These are phyloP conservation scores for Oscheius sp. DNA, from an alignment of 2,888 invertebrate species.

Conservation along the genomic window DNA sequence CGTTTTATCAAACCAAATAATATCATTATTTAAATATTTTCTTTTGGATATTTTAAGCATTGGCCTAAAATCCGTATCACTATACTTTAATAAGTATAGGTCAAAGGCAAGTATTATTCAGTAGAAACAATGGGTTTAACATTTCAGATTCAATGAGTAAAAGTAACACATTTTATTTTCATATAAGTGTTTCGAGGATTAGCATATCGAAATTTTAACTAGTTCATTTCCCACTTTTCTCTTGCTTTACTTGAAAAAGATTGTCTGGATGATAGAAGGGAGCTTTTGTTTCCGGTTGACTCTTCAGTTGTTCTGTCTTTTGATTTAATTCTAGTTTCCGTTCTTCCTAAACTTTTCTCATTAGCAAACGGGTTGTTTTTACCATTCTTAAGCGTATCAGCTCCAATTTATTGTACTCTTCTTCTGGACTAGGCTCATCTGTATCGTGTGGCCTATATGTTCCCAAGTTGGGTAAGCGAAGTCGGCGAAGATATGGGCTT, in stretches of 20 bases:
- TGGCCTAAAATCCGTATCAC: too few relatives aligned
- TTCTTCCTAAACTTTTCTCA: slow-evolving; percentile 5
- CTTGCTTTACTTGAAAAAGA: slow-evolving; percentile 4
- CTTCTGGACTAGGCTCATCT: slow-evolving; percentile 31
- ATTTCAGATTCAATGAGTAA: too few relatives aligned
- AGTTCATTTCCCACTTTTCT: too few relatives aligned
- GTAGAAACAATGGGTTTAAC: too few relatives aligned
- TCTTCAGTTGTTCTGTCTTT: not conserved
- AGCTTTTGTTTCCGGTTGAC: not conserved
- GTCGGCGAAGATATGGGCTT: slow-evolving; percentile 44
- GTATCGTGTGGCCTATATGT: slow-evolving; percentile 37
- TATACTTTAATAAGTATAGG: too few relatives aligned
- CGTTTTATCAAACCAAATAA: too few relatives aligned
- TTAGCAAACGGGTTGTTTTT: not conserved
- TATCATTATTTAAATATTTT: too few relatives aligned
- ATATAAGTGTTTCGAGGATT: too few relatives aligned
- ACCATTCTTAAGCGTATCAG: slow-evolving; percentile 29
- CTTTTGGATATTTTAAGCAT: too few relatives aligned
- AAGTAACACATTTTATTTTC: too few relatives aligned
- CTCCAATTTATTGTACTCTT: slow-evolving; percentile 32
- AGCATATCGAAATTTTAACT: too few relatives aligned
- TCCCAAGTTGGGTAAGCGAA: slow-evolving; percentile 41
- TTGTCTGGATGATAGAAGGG: slow-evolving; percentile 28
- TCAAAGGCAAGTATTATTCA: too few relatives aligned
- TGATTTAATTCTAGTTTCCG: not conserved